Evolutionary conservation across 2,888 invertebrate genomes (phyloP), one percentile per base, ranked within the genome.

Genomic region (Eugnorisma glareosa): DNA sequence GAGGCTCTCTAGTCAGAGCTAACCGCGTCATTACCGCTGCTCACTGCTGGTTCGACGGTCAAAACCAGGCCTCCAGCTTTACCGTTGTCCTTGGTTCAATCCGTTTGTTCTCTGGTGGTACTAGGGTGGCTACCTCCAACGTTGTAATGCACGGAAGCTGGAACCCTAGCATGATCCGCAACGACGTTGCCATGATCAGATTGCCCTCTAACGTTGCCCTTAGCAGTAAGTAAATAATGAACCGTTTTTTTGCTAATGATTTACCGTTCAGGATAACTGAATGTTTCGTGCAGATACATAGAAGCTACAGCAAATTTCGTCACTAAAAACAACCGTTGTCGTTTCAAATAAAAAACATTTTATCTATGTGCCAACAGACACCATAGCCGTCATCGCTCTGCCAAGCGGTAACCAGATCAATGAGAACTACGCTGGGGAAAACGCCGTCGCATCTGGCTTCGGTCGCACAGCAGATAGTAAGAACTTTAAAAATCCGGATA

Each of bases 11-110:
- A 0, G 4, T 95, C 54, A 89, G 79, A 24, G 13, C 69, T 1
- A 86, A 86, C 67, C 88, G 92, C 11, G 86, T 94, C 3, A 8
- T 93, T 28, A 94, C 94, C 2, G 94, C 94, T 51, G 94, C 94
- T 45, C 94, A 94, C 81, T 94, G 94, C 85, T 94, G 94, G 94
- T 90, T 73, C 31, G 94, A 94, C 67, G 94, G 94, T 15, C 6
- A 35, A 3, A 86, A 91, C 83, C 93, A 92, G 74, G 94, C 86
- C 3, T 91, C 90, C 89, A 86, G 88, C 48, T 64, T 93, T 6
- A 91, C 89, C 4, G 93, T 94, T 1, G 91, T 94, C 1, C 91
- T 94, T 5, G 94, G 93, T 28, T 92, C 94, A 7, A 72, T 75
- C 11, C 35, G 83, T 0, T 78, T 94, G 31, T 94, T 92, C 89